Evolutionary conservation across 1,140 invertebrate genomes (phyloP).

Genomic region (Bombus soroeensis): DNA sequence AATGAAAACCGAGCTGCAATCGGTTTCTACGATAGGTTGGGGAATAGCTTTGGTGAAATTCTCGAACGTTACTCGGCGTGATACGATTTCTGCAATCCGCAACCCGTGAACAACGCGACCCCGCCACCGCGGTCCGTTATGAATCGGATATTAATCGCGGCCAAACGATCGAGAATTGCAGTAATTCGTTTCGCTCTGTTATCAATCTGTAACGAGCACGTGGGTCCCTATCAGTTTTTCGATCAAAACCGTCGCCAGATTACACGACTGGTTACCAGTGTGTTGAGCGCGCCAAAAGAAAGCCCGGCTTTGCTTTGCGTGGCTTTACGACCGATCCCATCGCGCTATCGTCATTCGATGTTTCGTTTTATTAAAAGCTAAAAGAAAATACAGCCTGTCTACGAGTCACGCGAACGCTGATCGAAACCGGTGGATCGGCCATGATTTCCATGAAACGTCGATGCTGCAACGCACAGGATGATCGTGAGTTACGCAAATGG

Average conservation of each 20-base stretch:
- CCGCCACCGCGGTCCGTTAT: background rate
- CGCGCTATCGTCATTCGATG: background rate
- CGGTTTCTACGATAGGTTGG: background rate
- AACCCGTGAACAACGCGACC: background rate
- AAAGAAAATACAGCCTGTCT: slow-evolving; percentile 1
- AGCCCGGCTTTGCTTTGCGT: background rate
- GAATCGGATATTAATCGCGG: slow-evolving; percentile 51
- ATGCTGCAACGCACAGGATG: background rate
- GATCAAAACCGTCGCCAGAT: slow-evolving; percentile 15
- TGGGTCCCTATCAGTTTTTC: background rate
- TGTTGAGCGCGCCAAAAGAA: background rate
- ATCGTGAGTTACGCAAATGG: slow-evolving; percentile 18
- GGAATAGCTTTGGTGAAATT: background rate
- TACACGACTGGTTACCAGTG: background rate
- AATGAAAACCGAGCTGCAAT: slow-evolving; percentile 8
- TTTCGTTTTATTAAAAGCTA: slow-evolving; percentile 41
- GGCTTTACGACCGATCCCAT: slow-evolving; percentile 8
- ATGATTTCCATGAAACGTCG: background rate
- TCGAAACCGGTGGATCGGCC: background rate
- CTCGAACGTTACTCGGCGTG: background rate
- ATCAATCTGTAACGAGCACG: slow-evolving; percentile 42
- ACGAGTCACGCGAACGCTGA: background rate
- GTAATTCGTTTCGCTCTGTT: slow-evolving; percentile 42
- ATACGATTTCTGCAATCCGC: slow-evolving; percentile 37
- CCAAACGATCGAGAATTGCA: slow-evolving; percentile 34